A percentile compares a stretch with the other conserved stretches of the same genome.
phyloP scores from a whole-genome alignment of 2,113 vertebrate species.

The Callorhinus ursinus region DNA sequence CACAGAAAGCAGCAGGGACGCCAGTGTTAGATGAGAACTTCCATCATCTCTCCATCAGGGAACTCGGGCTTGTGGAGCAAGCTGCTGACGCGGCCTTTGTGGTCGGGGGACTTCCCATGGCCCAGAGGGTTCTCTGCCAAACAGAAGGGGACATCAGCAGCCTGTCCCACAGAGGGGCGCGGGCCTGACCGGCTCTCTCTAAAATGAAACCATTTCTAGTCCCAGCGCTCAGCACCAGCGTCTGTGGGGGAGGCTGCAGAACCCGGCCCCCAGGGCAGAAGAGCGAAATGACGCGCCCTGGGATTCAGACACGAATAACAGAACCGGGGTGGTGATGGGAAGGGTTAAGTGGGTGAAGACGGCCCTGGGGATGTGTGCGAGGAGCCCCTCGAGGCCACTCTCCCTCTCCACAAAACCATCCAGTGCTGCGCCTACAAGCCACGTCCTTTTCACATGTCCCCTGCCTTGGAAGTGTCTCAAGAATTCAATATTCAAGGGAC shows the following conservation, averaged over 20 bases:
- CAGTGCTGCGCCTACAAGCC: not conserved
- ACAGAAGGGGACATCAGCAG: not conserved
- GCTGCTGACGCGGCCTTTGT: constrained; percentile 84
- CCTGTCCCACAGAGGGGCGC: not conserved
- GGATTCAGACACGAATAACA: not conserved
- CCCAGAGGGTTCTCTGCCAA: constrained; percentile 83
- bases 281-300: not conserved
- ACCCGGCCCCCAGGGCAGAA: not conserved
- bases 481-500: not conserved
- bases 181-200: not conserved
- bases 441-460: not conserved
- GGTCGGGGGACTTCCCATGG: constrained; percentile 82
- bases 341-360: not conserved
- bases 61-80: constrained; percentile 87
- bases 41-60: constrained; percentile 88
- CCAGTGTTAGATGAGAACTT: constrained; percentile 87
- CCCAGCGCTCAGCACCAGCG: not conserved
- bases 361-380: accelerated
- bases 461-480: not conserved
- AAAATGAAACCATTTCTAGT: not conserved
- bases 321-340: not conserved
- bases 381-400: not conserved
- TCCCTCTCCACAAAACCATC: too few relatives aligned
- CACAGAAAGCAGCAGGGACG: not conserved
- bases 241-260: not conserved